Base-by-base conservation (phyloP, 2,797 vertebrate species). In the Notolepis coatsorum region DNA sequence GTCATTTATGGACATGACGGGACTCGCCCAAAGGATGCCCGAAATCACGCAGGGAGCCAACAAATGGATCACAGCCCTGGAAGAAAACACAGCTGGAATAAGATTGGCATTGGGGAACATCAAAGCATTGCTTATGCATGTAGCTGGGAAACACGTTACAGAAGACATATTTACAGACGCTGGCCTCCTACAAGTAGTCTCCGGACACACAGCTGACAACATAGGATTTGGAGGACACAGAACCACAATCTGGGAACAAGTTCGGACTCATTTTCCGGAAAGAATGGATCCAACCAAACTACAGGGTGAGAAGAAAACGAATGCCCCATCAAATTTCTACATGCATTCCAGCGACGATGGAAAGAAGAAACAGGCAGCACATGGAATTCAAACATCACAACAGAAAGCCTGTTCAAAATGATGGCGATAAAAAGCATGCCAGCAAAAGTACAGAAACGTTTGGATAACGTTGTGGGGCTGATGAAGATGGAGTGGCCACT, bases 381-480 rank as follows among this genome's bases (percentile, higher is more conserved):
- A 1, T 55, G 31, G 42, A 47, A 63, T 1, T 3, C 7, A 1
- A 55, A 55, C 2, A 4, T 2, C 1, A 47, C 18, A 4, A 48
- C 15, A 3, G 1, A 59, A 10, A 28, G 43, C 4, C 3, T 50
- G 8, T 50, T 49, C 7, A 57, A 59, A 3, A 5, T 65, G 1
- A 65, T 65, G 43, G 17, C 23, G 1, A 65, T 57, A 4, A 50
- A 50, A 3, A 27, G 7, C 3, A 15, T 66, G 39, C 47, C 30
- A 2, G 4, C 15, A 17, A 12, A 33, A 6, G 38, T 66, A 0
- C 30, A 59, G n/a, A 20, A 28, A 21, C 1, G 1, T 0, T 15
- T 57, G 15, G 28, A 62, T 1, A 25, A n/a, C 0, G 27, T 65
- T 2, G 38, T 65, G 1, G 20, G 54, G 0, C 4, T 64, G 0